These are phyloP conservation scores for Pandion haliaetus DNA, from an alignment of 2,113 vertebrate species.

Conservation along the genomic window DNA sequence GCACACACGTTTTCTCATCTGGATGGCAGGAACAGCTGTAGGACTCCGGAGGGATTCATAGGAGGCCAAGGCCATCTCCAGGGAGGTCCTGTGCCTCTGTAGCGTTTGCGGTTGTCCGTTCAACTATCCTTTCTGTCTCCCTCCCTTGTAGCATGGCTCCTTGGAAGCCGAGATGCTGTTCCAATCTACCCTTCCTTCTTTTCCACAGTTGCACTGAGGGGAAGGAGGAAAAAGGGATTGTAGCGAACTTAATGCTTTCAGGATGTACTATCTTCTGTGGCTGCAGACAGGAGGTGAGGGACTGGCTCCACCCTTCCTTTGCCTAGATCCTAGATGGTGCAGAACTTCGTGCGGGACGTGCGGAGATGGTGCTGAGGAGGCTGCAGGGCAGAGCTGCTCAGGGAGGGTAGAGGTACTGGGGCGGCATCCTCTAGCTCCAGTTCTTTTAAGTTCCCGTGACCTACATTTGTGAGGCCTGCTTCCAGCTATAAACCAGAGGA, in stretches of 20 bases:
- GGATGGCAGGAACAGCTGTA: not conserved
- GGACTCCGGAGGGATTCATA: not conserved
- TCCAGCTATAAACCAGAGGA: not conserved
- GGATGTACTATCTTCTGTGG: not conserved
- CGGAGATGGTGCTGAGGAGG: not conserved
- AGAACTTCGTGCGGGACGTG: not conserved
- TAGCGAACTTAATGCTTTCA: not conserved
- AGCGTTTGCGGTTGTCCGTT: not conserved
- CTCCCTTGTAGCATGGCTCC: not conserved
- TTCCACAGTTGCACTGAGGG: not conserved
- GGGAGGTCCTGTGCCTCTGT: not conserved
- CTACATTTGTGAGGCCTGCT: not conserved
- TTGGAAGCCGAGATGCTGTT: not conserved
- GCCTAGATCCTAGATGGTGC: not conserved
- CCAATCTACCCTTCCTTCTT: not conserved
- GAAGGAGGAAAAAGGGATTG: not conserved
- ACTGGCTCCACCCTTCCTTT: slow-evolving; percentile 31
- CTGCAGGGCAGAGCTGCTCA: not conserved
- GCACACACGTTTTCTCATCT: not conserved
- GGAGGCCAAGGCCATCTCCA: not conserved
- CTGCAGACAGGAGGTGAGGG: not conserved
- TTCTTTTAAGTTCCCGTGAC: not conserved
- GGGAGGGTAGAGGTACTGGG: not conserved
- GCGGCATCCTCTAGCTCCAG: not conserved
- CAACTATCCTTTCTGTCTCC: not conserved